Conservation (phyloP, 2,888 invertebrate species). For the Muschampia plurimacula region DNA sequence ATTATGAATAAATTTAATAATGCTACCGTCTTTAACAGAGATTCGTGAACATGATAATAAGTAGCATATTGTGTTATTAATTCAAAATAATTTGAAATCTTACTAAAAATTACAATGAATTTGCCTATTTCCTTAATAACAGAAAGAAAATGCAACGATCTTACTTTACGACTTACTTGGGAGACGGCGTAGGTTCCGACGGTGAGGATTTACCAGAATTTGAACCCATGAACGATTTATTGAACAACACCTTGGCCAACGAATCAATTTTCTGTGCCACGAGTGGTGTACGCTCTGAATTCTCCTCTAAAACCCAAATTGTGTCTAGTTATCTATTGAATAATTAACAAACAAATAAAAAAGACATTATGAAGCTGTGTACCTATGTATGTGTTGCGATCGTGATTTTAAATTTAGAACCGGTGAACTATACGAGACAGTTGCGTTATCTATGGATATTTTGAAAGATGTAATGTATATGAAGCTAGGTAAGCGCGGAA, state of each 20-base stretch:
- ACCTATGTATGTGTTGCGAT: conserved; percentile 2
- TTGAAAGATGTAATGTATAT: neutral
- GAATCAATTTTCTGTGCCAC: conserved; percentile 91
- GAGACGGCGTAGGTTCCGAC: conserved; percentile 72
- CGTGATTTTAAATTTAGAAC: conserved; percentile 10
- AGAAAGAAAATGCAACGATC: neutral
- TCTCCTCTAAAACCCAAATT: conserved; percentile 64
- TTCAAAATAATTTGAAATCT: neutral
- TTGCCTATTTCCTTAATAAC: neutral
- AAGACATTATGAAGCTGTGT: conserved; percentile 25
- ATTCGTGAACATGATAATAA: no score
- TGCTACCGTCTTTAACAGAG: no score
- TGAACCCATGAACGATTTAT: conserved; percentile 82
- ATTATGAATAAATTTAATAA: no score
- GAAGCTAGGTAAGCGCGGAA: neutral
- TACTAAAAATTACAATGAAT: neutral
- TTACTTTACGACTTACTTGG: conserved; percentile 58
- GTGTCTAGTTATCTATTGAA: conserved; percentile 13
- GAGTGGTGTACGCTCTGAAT: conserved; percentile 87
- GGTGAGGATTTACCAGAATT: conserved; percentile 80
- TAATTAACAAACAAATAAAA: conserved; percentile 22
- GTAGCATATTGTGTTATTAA: no score
- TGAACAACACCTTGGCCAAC: conserved; percentile 90
- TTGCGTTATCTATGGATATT: neutral
- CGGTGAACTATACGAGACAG: neutral